These are phyloP conservation scores for Hyles euphorbiae DNA, from an alignment of 1,140 invertebrate species.

Conservation along the genomic window DNA sequence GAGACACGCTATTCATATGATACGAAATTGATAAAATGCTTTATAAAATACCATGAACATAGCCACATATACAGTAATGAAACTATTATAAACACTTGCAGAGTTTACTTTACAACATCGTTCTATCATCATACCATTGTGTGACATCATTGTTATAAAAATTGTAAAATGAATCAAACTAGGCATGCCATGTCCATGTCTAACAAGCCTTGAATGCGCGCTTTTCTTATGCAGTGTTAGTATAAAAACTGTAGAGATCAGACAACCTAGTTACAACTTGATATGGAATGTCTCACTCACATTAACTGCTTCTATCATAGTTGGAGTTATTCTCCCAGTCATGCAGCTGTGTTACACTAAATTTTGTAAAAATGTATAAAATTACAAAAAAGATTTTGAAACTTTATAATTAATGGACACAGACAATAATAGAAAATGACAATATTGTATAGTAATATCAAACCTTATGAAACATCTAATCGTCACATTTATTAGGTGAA, in stretches of 20 bases:
- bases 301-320: conserved; percentile 53
- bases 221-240: not conserved
- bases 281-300: conserved; percentile 73
- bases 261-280: conserved; percentile 34
- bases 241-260: conserved; percentile 8
- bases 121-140: too few species aligned
- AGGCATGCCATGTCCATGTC: too few species aligned
- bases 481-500: conserved; percentile 50
- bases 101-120: too few species aligned
- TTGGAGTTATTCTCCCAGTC: conserved; percentile 42
- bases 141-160: too few species aligned
- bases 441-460: conserved; percentile 65
- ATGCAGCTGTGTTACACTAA: conserved; percentile 63
- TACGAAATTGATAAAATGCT: too few species aligned
- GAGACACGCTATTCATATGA: too few species aligned
- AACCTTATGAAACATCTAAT: conserved; percentile 56
- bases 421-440: conserved; percentile 48
- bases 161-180: too few species aligned
- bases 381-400: conserved; percentile 72
- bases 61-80: too few species aligned
- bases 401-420: conserved; percentile 50
- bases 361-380: conserved; percentile 73
- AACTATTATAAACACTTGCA: too few species aligned
- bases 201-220: too few species aligned
- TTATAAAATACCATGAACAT: too few species aligned